phyloP scores from a whole-genome alignment of 2,888 invertebrate genomes.

The Dasypolia templi region DNA sequence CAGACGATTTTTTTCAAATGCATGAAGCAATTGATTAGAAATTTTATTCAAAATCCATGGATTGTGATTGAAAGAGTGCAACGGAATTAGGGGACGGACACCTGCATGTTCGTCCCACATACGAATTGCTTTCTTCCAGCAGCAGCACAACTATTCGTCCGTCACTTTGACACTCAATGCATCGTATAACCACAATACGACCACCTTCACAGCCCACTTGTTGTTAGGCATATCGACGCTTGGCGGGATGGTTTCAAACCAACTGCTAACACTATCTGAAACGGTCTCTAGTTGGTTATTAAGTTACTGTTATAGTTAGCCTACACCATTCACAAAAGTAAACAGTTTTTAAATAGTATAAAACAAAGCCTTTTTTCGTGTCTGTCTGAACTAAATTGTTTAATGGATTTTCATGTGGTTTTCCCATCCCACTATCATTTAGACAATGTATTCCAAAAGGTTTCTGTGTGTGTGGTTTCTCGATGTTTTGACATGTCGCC shows the following conservation, averaged over 20 bases:
- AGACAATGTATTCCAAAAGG: neutral
- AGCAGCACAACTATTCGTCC: neutral
- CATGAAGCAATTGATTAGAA: neutral
- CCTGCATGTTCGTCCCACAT: neutral
- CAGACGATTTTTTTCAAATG: neutral
- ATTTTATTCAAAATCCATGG: neutral
- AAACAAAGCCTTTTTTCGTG: neutral
- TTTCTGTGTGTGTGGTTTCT: neutral
- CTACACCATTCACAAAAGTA: neutral
- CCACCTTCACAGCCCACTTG: neutral
- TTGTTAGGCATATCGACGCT: conserved; percentile 3
- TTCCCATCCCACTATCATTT: neutral
- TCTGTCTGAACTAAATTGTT: neutral
- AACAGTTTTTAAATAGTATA: neutral
- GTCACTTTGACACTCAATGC: neutral
- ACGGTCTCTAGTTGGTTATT: neutral
- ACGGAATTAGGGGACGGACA: neutral
- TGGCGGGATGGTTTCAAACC: neutral
- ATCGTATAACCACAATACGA: neutral
- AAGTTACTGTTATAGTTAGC: neutral
- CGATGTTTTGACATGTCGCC: neutral
- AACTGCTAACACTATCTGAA: neutral
- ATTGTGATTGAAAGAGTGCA: neutral
- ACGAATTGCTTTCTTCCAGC: neutral
- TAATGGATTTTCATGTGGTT: neutral